Percentiles rank a stretch among this genome's conserved stretches.
phyloP scores from a whole-genome alignment of 2,797 vertebrate genomes.

The Cossypha polioptera region DNA sequence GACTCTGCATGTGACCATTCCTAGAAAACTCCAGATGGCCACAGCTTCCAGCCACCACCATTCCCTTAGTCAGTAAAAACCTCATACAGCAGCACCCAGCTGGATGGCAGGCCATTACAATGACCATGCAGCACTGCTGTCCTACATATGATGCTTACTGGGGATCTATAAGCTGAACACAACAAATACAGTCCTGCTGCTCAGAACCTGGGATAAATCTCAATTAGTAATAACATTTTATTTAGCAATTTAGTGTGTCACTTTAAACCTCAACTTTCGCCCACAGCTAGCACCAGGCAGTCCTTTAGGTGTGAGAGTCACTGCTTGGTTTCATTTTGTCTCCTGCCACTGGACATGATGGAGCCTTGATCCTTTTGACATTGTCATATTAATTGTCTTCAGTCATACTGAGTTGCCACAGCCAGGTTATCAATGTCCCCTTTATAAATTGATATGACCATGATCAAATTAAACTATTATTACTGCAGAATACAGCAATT shows the following conservation, averaged over 20 bases:
- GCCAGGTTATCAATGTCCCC: neutral
- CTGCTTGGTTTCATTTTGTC: neutral
- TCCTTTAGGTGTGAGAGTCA: neutral
- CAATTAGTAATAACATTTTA: neutral
- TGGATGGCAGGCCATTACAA: neutral
- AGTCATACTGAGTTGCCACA: neutral
- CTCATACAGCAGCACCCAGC: neutral
- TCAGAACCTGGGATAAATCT: neutral
- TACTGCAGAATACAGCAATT: neutral
- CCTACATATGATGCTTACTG: fast-evolving
- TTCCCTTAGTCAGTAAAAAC: neutral
- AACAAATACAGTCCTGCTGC: neutral
- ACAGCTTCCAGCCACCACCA: neutral
- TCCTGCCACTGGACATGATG: neutral
- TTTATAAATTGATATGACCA: neutral
- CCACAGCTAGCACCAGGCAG: neutral
- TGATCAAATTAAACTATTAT: neutral
- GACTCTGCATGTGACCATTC: fast-evolving
- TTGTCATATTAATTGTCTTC: neutral
- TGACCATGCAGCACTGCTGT: neutral
- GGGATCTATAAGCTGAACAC: neutral
- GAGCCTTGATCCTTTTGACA: neutral
- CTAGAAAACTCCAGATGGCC: neutral
- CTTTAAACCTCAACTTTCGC: neutral
- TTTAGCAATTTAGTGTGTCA: neutral